Conservation (phyloP, 2,113 vertebrate genomes). For the Sturnira hondurensis region DNA sequence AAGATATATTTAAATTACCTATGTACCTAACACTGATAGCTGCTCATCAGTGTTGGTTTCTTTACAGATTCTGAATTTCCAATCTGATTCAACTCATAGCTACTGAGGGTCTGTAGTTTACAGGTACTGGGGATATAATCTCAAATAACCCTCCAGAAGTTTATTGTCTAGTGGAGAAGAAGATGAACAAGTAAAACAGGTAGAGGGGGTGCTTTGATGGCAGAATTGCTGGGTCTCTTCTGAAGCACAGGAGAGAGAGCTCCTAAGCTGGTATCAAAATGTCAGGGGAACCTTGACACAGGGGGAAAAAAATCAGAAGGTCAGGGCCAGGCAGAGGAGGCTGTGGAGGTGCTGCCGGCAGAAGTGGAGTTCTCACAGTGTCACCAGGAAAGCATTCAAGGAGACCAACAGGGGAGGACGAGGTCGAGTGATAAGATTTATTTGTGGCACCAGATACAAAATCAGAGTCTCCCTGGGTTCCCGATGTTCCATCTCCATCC, state of each 20-base stretch:
- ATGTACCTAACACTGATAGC: not conserved
- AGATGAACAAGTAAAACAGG: no score
- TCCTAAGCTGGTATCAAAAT: no score
- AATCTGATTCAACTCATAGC: not conserved
- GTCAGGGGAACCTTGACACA: not conserved
- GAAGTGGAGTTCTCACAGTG: no score
- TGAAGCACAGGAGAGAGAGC: rapidly evolving
- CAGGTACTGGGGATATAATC: not conserved
- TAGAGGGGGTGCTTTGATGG: no score
- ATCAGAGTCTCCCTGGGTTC: no score
- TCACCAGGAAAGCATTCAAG: no score
- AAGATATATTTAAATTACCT: not conserved
- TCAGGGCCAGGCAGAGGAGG: not conserved
- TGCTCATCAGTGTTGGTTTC: not conserved
- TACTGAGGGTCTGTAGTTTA: not conserved
- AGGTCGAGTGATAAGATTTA: no score
- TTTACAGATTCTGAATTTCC: not conserved
- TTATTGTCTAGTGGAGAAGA: not conserved
- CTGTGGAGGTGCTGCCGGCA: not conserved
- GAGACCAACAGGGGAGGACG: no score
- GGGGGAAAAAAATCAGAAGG: not conserved
- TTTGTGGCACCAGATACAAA: no score
- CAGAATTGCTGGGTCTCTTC: not conserved
- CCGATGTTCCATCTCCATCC: no score
- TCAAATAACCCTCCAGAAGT: not conserved